These are phyloP conservation scores for Pandemis cinnamomeana DNA, from an alignment of 2,888 invertebrate genomes.

Conservation along the genomic window DNA sequence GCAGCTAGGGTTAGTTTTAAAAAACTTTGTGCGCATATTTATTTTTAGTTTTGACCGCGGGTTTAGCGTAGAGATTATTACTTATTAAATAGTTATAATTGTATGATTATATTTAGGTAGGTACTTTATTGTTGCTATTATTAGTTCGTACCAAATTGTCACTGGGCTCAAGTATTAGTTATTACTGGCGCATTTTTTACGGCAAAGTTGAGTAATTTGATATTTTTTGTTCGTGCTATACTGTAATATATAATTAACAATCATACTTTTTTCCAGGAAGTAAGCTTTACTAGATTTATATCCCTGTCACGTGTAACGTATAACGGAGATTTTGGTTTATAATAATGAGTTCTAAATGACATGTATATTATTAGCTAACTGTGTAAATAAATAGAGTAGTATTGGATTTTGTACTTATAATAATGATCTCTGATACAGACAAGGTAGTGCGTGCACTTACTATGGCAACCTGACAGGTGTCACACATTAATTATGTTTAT, in stretches of 20 bases:
- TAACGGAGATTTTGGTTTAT: no score
- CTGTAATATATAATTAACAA: no score
- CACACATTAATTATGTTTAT: not conserved
- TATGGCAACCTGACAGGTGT: not conserved
- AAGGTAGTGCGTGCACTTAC: not conserved
- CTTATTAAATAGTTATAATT: not conserved
- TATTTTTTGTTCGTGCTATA: no score
- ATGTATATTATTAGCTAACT: not conserved
- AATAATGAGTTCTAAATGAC: not conserved
- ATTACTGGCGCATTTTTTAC: no score
- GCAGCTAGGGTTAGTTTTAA: not conserved
- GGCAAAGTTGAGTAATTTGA: no score
- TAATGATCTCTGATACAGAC: constrained; percentile 3
- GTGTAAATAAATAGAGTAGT: not conserved
- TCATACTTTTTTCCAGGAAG: no score
- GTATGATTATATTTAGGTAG: no score
- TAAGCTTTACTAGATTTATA: no score
- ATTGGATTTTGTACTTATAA: not conserved
- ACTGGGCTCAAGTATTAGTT: no score
- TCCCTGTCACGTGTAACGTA: no score
- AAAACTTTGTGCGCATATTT: not conserved
- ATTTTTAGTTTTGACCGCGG: not conserved
- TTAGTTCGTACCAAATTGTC: no score
- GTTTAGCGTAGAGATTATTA: not conserved
- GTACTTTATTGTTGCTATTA: no score